phyloP scores from a whole-genome alignment of 2,113 vertebrate species.

The Scopus umbretta region DNA sequence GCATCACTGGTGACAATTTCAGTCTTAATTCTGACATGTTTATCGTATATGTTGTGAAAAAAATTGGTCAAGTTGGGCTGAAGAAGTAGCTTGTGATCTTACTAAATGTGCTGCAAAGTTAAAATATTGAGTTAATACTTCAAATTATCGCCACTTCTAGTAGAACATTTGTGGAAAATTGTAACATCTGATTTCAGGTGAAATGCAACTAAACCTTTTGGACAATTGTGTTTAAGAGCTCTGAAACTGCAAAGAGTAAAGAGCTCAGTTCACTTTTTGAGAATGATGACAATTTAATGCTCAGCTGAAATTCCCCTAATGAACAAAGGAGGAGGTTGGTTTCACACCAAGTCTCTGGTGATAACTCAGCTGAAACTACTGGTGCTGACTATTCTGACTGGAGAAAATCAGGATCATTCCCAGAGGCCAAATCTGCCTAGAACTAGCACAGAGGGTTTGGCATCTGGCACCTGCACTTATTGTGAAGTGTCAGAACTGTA shows the following conservation, averaged over 20 bases:
- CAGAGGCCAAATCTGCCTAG: not conserved
- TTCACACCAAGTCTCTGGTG: not conserved
- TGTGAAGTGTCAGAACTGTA: not conserved
- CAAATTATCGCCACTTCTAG: not conserved
- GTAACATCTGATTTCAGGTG: not conserved
- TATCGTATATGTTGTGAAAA: not conserved
- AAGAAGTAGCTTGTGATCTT: not conserved
- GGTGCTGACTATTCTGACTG: not conserved
- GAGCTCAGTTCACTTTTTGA: not conserved
- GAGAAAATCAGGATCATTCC: not conserved
- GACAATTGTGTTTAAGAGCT: not conserved
- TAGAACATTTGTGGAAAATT: not conserved
- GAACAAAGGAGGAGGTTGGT: not conserved
- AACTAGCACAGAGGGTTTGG: not conserved
- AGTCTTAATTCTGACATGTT: not conserved
- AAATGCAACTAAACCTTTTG: not conserved
- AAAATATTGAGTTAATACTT: not conserved
- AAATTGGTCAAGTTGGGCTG: accelerated
- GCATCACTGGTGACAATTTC: not conserved
- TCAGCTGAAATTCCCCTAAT: not conserved
- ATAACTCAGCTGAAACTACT: not conserved
- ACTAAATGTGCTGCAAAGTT: not conserved
- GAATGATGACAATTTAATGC: not conserved
- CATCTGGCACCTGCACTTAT: not conserved
- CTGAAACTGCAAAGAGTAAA: not conserved